Percentiles rank a stretch among this genome's conserved stretches.
These are phyloP conservation scores for Macrotus californicus DNA, from an alignment of 2,113 vertebrate species.

Conservation along the genomic window DNA sequence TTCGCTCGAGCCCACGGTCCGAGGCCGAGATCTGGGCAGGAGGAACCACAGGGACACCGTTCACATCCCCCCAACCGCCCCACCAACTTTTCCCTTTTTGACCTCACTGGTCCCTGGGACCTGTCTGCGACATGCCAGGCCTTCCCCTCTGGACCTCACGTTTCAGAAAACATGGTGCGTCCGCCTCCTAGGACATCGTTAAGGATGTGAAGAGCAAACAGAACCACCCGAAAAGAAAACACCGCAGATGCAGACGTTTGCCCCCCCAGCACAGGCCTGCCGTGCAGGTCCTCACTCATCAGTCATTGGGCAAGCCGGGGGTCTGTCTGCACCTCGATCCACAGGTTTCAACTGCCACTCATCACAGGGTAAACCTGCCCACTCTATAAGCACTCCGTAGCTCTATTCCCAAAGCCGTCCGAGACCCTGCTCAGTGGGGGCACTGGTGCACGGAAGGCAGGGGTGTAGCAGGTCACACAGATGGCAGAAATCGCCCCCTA, in stretches of 20 bases:
- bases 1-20: background rate
- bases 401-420: background rate
- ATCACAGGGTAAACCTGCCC: background rate
- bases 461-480: fast-evolving
- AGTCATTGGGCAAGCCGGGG: fast-evolving
- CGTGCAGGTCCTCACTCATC: fast-evolving
- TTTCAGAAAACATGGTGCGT: background rate
- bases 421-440: background rate
- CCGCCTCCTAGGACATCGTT: background rate
- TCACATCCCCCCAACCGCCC: too few species aligned
- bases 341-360: background rate
- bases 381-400: background rate
- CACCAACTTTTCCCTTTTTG: background rate
- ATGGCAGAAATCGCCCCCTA: background rate
- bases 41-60: background rate
- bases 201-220: background rate
- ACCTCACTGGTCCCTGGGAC: background rate
- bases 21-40: background rate
- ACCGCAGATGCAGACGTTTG: fast-evolving
- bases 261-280: too few species aligned
- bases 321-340: background rate
- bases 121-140: background rate
- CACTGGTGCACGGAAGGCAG: background rate
- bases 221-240: background rate
- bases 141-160: background rate